A percentile compares a stretch with the other conserved stretches of the same genome.
Evolutionary conservation across 2,888 invertebrate genomes (phyloP).

Genomic region (Petrolisthes manimaculis): DNA sequence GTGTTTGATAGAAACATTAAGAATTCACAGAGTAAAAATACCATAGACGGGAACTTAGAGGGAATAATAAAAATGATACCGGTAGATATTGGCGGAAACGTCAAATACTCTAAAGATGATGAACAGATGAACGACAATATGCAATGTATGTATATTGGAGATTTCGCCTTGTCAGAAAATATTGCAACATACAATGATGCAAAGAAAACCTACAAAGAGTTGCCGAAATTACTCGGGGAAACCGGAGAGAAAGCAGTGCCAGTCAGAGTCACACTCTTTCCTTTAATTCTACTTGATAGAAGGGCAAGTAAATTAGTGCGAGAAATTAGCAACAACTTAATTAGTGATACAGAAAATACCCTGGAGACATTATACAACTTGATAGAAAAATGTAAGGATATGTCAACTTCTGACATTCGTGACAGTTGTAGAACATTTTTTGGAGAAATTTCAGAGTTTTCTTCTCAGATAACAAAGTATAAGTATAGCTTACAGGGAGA

Average conservation of each 20-base stretch:
- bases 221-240: slow-evolving; percentile 17
- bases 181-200: slow-evolving; percentile 11
- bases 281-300: slow-evolving; percentile 18
- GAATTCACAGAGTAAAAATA: not conserved
- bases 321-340: slow-evolving; percentile 26
- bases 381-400: slow-evolving; percentile 26
- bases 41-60: not conserved
- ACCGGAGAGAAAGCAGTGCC: slow-evolving; percentile 21
- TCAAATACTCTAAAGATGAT: not conserved
- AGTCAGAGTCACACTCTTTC: slow-evolving; percentile 19
- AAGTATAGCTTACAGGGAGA: slow-evolving; percentile 16
- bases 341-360: slow-evolving; percentile 11
- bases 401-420: not conserved
- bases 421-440: not conserved
- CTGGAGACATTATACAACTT: slow-evolving; percentile 29
- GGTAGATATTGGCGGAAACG: not conserved
- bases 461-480: not conserved
- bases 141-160: slow-evolving; percentile 15
- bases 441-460: slow-evolving; percentile 10
- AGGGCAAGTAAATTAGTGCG: slow-evolving; percentile 23
- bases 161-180: slow-evolving; percentile 14
- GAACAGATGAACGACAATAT: slow-evolving; percentile 8
- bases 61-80: slow-evolving; percentile 21
- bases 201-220: slow-evolving; percentile 6
- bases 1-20: slow-evolving; percentile 25